phyloP scores from a whole-genome alignment of 2,797 vertebrate species.

The Streptopelia turtur region DNA sequence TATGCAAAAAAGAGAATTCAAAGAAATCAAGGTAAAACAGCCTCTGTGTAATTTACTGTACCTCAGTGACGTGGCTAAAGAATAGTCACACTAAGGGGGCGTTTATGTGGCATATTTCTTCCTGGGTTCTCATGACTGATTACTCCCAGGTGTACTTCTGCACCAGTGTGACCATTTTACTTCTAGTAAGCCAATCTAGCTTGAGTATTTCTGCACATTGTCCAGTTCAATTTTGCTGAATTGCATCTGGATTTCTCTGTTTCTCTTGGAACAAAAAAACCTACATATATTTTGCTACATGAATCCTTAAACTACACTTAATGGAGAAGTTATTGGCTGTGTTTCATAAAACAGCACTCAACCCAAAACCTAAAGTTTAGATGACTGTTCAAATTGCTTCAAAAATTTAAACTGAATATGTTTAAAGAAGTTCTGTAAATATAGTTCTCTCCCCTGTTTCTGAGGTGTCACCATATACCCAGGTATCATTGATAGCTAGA shows the following conservation, averaged over 20 bases:
- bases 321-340: neutral
- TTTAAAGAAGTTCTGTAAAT: neutral
- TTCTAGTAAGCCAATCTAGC: neutral
- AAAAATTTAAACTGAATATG: neutral
- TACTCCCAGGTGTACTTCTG: neutral
- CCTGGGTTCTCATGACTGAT: neutral
- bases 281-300: neutral
- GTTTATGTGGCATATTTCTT: neutral
- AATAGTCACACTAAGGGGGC: neutral
- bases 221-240: neutral
- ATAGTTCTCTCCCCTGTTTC: neutral
- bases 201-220: neutral
- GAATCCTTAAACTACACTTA: neutral
- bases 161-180: neutral
- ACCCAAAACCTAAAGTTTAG: neutral
- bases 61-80: neutral
- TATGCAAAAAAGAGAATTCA: neutral
- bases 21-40: neutral
- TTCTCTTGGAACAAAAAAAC: neutral
- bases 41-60: neutral
- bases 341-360: neutral
- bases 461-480: rapidly evolving
- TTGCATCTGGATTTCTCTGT: neutral
- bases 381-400: neutral
- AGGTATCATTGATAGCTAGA: neutral